Conservation (phyloP, 2,888 invertebrate genomes). For the Pedicia rivosa region DNA sequence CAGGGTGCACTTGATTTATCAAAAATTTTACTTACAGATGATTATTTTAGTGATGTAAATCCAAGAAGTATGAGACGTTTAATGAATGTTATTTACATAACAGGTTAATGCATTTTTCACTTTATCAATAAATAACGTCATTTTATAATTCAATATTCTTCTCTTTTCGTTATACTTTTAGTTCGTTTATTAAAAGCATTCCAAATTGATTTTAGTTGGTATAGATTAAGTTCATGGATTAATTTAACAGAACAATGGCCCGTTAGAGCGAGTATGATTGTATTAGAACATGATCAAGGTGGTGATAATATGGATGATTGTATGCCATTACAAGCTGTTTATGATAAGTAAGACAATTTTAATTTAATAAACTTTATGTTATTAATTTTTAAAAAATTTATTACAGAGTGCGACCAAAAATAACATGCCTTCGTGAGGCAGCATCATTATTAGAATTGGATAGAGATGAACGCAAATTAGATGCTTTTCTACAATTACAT, state of each 20-base stretch:
- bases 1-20: constrained; percentile 35
- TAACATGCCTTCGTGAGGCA: constrained; percentile 71
- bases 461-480: constrained; percentile 86
- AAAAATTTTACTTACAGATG: constrained; percentile 84
- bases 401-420: constrained; percentile 58
- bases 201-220: constrained; percentile 99
- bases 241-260: constrained; percentile 99
- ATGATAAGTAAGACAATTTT: constrained; percentile 61
- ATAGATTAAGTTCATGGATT: constrained; percentile 93
- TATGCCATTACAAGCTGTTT: constrained; percentile 73
- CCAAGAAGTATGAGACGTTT: constrained; percentile 90
- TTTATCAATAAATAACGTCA: neutral
- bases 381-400: neutral
- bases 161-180: constrained; percentile 22
- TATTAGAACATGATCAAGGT: constrained; percentile 79
- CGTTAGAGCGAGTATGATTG: constrained; percentile 92
- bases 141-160: neutral
- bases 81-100: constrained; percentile 94
- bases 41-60: constrained; percentile 98
- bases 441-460: constrained; percentile 84
- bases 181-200: constrained; percentile 93
- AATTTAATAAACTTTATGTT: neutral
- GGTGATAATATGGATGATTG: constrained; percentile 78
- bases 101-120: constrained; percentile 38
- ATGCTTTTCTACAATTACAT: constrained; percentile 82